Base-by-base conservation (phyloP, 2,888 invertebrate genomes). In the Eumerus sabulonum region DNA sequence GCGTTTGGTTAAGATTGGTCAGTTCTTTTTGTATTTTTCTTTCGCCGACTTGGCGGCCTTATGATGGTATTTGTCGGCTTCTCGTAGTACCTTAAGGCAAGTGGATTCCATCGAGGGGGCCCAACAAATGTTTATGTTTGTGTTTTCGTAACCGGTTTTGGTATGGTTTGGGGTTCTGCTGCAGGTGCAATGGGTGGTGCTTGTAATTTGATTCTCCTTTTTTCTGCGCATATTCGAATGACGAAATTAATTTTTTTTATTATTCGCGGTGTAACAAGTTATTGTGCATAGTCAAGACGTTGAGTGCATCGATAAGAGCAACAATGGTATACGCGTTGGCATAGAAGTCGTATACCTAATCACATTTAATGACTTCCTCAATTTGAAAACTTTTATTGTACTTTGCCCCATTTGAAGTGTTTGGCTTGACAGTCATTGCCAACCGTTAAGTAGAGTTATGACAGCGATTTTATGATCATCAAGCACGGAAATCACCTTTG, bases 1-100 rank as follows among this genome's bases (percentile, higher is more conserved):
- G 66, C 82, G 82, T 64, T 72, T 74, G 71, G 85, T 86, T 87
- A 84, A 83, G 84, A 83, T 85, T 86, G 87, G 86, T 87, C 87
- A 86, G 86, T 86, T 82, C 73, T 84, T 82, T 76, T 42, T 40
- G 11, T 40, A 11, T n/a, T 7, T 40, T 40, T 40, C 9, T 77
- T 68, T 62, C 51, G 72, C 50, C 42, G 42, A 50, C 59, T 27
- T 27, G 27, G 3, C 27, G 2, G 27, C 7, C 27, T 27, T 27
- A 27, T 27, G 27, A 27, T 27, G 7, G 27, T 2, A 4, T 27
- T 16, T 53, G 51, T 27, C 17, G 18, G 18, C 19, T 27, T 27
- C 27, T 27, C 27, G 56, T 12, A 35, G 40, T 14, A 14, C 38
- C 35, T 48, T 67, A 35, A 44, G 18, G 50, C 13, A 44, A 38